These are phyloP conservation scores for Nymphalis polychloros DNA, from an alignment of 2,888 invertebrate genomes.

Conservation along the genomic window DNA sequence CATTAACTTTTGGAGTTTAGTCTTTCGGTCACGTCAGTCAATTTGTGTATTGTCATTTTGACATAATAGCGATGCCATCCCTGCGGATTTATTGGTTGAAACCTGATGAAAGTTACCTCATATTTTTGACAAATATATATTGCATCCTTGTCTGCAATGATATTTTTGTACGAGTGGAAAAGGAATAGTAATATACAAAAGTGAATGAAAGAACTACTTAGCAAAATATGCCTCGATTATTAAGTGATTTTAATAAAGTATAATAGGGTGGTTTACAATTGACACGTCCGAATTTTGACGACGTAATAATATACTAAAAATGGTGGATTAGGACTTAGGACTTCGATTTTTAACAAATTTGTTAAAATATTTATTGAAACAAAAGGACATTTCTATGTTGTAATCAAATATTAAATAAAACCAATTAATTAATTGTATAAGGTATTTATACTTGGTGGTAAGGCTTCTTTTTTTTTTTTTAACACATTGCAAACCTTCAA, in stretches of 20 bases:
- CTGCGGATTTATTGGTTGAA: conserved; percentile 76
- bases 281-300: conserved; percentile 42
- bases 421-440: too few species aligned
- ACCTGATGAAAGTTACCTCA: conserved; percentile 72
- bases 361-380: too few species aligned
- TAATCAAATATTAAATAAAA: too few species aligned
- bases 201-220: conserved; percentile 68
- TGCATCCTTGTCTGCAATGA: conserved; percentile 50
- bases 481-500: too few species aligned
- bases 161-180: conserved; percentile 31
- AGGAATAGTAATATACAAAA: conserved; percentile 48
- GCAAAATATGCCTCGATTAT: conserved; percentile 67
- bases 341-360: too few species aligned
- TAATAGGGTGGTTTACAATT: conserved; percentile 62
- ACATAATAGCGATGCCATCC: conserved; percentile 79
- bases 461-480: too few species aligned
- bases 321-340: not conserved
- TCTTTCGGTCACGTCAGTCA: conserved; percentile 79
- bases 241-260: conserved; percentile 74
- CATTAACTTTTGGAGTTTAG: conserved; percentile 78
- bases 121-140: conserved; percentile 60
- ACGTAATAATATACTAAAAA: conserved; percentile 61
- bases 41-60: conserved; percentile 80
- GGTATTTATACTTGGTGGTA: too few species aligned
- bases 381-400: too few species aligned